These are phyloP conservation scores for Drosophila saltans DNA, from an alignment of 1,140 invertebrate genomes.

Conservation along the genomic window DNA sequence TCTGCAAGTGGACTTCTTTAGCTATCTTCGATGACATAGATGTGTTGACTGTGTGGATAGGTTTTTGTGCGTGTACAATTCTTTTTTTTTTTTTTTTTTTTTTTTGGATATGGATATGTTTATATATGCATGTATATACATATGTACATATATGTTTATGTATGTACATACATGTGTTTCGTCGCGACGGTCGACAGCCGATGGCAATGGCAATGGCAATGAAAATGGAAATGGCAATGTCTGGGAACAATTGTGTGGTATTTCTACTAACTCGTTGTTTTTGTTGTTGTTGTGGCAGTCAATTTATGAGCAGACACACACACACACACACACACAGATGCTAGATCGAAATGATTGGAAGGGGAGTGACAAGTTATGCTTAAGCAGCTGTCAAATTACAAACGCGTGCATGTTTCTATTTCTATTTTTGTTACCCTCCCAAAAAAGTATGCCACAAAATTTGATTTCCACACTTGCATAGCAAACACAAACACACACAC, in stretches of 20 bases:
- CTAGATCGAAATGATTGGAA: background rate
- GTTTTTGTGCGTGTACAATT: background rate
- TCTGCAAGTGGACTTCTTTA: constrained; percentile 2
- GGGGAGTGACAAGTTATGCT: constrained; percentile 19
- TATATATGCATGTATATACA: background rate
- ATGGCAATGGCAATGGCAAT: constrained; percentile 17
- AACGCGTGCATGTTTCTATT: constrained; percentile 9
- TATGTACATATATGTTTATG: background rate
- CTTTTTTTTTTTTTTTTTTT: too few relatives aligned
- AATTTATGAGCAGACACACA: constrained; percentile 22
- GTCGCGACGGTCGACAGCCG: constrained; percentile 21
- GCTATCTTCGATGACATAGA: background rate
- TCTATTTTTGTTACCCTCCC: constrained; percentile 11
- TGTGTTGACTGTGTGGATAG: background rate
- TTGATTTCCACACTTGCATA: constrained; percentile 7
- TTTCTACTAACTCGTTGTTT: constrained; percentile 1
- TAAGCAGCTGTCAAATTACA: constrained; percentile 25
- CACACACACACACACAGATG: constrained; percentile 6
- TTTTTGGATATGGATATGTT: constrained; percentile 3
- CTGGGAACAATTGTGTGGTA: constrained; percentile 20
- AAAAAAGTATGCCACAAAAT: constrained; percentile 12
- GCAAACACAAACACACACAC: background rate
- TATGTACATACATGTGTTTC: constrained; percentile 15
- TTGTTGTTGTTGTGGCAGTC: constrained; percentile 8
- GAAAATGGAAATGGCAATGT: constrained; percentile 10